A percentile compares a stretch with the other conserved stretches of the same genome.
These are phyloP conservation scores for Poecilia picta DNA, from an alignment of 2,797 vertebrate genomes.

Conservation along the genomic window DNA sequence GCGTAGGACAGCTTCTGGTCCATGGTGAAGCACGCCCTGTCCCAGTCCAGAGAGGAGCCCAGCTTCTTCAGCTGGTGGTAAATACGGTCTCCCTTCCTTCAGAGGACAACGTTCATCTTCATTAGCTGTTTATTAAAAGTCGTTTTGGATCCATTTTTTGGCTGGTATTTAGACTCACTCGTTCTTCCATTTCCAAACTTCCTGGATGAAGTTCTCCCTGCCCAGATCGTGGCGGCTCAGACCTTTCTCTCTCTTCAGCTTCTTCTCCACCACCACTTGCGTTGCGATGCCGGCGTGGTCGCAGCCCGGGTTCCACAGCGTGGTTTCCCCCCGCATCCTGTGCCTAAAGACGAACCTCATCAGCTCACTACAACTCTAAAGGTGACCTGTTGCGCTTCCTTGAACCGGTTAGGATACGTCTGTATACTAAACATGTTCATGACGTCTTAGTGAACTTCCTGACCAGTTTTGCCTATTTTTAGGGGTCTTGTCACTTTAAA, in stretches of 20 bases:
- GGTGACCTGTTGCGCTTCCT: too few species aligned
- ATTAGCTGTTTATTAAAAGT: background rate
- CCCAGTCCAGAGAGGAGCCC: constrained; percentile 93
- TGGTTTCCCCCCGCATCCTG: constrained; percentile 90
- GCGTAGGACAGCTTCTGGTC: constrained; percentile 92
- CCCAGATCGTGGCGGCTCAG: constrained; percentile 90
- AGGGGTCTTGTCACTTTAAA: too few species aligned
- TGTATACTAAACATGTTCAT: too few species aligned
- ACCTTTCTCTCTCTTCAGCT: constrained; percentile 87
- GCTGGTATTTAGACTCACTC: constrained; percentile 80
- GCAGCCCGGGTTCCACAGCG: constrained; percentile 93
- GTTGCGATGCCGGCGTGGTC: constrained; percentile 95
- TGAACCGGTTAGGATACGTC: too few species aligned
- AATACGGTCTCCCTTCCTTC: constrained; percentile 92
- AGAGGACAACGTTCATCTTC: background rate
- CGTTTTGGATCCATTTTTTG: background rate
- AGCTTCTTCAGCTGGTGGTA: constrained; percentile 93
- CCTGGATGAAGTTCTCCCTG: constrained; percentile 85
- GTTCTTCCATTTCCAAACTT: constrained; percentile 94
- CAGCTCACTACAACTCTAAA: constrained; percentile 3
- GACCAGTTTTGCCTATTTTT: too few species aligned
- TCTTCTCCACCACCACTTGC: constrained; percentile 95
- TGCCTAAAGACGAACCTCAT: constrained; percentile 80
- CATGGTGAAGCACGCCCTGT: constrained; percentile 95
- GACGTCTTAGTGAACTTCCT: too few species aligned